phyloP scores from a whole-genome alignment of 2,113 vertebrate species.

The Megalops atlanticus region DNA sequence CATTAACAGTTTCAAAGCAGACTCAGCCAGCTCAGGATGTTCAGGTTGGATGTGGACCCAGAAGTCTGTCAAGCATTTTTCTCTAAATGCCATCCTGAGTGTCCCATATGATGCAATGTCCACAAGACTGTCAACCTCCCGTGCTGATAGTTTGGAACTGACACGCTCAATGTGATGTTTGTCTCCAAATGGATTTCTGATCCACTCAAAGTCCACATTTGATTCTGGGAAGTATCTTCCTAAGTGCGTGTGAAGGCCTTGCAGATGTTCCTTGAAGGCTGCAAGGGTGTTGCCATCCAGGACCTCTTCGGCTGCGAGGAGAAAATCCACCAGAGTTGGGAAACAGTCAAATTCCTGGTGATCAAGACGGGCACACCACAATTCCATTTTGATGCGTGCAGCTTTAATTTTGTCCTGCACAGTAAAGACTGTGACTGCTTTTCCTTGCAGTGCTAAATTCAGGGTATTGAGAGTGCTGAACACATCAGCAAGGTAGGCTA shows the following conservation, averaged over 20 bases:
- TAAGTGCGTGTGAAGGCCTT: slow-evolving; percentile 24
- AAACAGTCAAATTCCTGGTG: slow-evolving; percentile 8
- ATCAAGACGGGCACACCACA: slow-evolving; percentile 16
- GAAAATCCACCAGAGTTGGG: slow-evolving; percentile 12
- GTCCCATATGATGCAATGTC: slow-evolving; percentile 30
- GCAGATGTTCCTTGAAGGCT: slow-evolving; percentile 27
- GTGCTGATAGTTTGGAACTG: too few species aligned
- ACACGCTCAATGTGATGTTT: too few species aligned
- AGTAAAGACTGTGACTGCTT: too few species aligned
- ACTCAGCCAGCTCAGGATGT: background rate
- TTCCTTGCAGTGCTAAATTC: too few species aligned
- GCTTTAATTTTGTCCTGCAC: too few species aligned
- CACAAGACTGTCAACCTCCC: slow-evolving; percentile 29
- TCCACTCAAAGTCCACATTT: too few species aligned
- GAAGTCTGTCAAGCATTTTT: background rate
- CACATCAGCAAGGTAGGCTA: too few species aligned
- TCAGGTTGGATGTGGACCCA: background rate
- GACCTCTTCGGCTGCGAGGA: slow-evolving; percentile 16
- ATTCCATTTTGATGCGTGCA: too few species aligned
- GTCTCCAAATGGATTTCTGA: too few species aligned
- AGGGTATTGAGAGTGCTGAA: too few species aligned
- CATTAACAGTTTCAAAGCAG: too few species aligned
- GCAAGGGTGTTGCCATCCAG: slow-evolving; percentile 1
- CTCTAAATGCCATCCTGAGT: background rate
- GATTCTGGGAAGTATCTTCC: too few species aligned